These are phyloP conservation scores for Chymomyza fuscimana DNA, from an alignment of 2,888 invertebrate species.

Conservation along the genomic window DNA sequence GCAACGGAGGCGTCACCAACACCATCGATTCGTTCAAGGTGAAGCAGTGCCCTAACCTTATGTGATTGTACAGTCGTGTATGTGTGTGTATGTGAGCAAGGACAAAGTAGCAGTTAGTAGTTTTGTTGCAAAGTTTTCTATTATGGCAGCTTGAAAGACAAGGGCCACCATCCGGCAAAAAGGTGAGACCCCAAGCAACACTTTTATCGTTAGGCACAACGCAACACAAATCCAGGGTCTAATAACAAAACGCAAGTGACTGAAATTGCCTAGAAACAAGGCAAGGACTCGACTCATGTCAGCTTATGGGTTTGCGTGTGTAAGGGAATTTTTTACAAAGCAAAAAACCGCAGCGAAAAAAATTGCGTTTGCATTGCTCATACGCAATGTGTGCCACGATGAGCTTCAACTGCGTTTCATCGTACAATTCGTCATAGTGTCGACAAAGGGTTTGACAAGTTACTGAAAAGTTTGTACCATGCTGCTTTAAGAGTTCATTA, in stretches of 20 bases:
- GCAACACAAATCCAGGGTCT: constrained; percentile 32
- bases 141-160: constrained; percentile 33
- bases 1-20: constrained; percentile 22
- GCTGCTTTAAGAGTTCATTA: too few relatives aligned
- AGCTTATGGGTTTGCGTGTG: constrained; percentile 14
- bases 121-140: constrained; percentile 42
- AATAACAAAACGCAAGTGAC: constrained; percentile 44
- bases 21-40: constrained; percentile 50
- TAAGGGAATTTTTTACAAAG: constrained; percentile 29
- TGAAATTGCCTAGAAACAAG: constrained; percentile 56
- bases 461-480: neutral
- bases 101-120: constrained; percentile 30
- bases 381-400: constrained; percentile 42
- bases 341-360: constrained; percentile 43
- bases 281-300: constrained; percentile 12
- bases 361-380: constrained; percentile 31
- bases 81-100: constrained; percentile 16
- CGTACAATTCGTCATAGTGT: constrained; percentile 21
- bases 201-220: constrained; percentile 55
- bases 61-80: constrained; percentile 18
- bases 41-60: constrained; percentile 25
- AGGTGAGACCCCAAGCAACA: constrained; percentile 38
- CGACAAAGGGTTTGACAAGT: neutral
- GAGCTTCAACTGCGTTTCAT: constrained; percentile 39
- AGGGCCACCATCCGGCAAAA: constrained; percentile 25